A percentile compares a stretch with the other conserved stretches of the same genome.
These are phyloP conservation scores for Ceramica pisi DNA, from an alignment of 2,888 invertebrate species.

Conservation along the genomic window DNA sequence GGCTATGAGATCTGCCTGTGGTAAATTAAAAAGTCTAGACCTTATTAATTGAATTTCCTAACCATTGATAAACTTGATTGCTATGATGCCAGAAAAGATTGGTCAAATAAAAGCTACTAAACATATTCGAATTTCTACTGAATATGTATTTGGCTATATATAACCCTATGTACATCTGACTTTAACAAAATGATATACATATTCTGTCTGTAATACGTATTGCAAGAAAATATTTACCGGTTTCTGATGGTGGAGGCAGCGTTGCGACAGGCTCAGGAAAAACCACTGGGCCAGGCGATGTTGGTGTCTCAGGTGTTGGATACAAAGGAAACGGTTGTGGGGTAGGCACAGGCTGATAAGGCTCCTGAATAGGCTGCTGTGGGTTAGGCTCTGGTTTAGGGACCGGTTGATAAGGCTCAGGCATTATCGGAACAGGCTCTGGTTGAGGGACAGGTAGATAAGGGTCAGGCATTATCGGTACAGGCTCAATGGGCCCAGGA, in stretches of 20 bases:
- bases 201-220: neutral
- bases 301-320: conserved; percentile 10
- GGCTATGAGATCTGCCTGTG: conserved; percentile 13
- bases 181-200: no score
- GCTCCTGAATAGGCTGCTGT: conserved; percentile 13
- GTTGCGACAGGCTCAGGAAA: conserved; percentile 37
- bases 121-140: no score
- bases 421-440: conserved; percentile 9
- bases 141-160: no score
- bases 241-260: conserved; percentile 24
- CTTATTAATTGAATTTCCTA: neutral
- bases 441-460: conserved; percentile 36
- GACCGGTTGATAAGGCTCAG: conserved; percentile 28
- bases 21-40: conserved; percentile 22
- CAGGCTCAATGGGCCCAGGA: conserved; percentile 11
- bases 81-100: neutral
- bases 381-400: conserved; percentile 45
- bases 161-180: no score
- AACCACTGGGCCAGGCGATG: conserved; percentile 12
- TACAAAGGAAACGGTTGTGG: conserved; percentile 30
- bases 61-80: neutral
- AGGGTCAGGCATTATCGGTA: conserved; percentile 16
- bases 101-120: no score
- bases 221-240: conserved; percentile 27
- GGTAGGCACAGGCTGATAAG: conserved; percentile 48